These are phyloP conservation scores for Cygnus buccinator DNA, from an alignment of 2,113 vertebrate species.

Conservation along the genomic window DNA sequence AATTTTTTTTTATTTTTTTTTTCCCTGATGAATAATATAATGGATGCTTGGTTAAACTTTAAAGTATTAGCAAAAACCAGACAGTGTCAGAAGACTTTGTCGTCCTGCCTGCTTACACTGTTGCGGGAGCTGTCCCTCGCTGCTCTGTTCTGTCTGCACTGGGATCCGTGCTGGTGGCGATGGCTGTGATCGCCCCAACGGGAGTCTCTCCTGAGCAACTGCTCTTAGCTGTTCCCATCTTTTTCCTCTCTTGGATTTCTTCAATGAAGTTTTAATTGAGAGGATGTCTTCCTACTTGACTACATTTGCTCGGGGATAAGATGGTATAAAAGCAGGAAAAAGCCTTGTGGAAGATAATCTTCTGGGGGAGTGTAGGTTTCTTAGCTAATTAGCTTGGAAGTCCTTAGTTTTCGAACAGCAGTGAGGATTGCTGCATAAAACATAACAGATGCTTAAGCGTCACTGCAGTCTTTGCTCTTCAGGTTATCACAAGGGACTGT, in stretches of 20 bases:
- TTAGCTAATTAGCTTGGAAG: conserved; percentile 40
- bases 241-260: not conserved
- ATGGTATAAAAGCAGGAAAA: not conserved
- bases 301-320: not conserved
- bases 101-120: rapidly evolving
- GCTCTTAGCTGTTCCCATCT: not conserved
- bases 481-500: conserved; percentile 18
- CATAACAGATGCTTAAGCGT: not conserved
- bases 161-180: not conserved
- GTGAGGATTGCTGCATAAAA: not conserved
- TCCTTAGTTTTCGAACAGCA: conserved; percentile 4
- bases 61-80: not conserved
- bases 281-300: not conserved
- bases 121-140: not conserved
- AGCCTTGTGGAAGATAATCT: conserved; percentile 17
- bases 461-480: not conserved
- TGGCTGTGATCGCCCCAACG: not conserved
- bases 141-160: not conserved
- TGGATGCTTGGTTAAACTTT: not conserved
- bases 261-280: not conserved
- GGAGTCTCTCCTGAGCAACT: not conserved
- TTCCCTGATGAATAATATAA: not conserved
- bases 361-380: not conserved
- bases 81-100: not conserved
- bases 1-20: too few species aligned